Percentiles rank a stretch among this genome's conserved stretches.
Conservation (phyloP, 2,797 vertebrate genomes). For the Pangasius macronema region DNA sequence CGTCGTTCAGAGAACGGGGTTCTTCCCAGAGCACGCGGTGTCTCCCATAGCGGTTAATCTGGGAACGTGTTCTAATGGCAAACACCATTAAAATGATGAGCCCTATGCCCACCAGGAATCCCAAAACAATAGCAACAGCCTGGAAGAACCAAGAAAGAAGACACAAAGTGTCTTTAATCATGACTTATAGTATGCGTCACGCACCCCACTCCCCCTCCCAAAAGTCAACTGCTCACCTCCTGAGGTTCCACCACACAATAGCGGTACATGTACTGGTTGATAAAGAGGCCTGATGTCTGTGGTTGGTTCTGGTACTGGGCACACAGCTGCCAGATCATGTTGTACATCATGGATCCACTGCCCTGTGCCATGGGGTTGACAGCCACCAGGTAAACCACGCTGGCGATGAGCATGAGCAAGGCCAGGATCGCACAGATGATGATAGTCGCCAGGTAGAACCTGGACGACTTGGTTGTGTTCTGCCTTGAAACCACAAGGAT, state of each 20-base stretch:
- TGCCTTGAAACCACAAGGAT: slow-evolving; percentile 80
- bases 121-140: slow-evolving; percentile 87
- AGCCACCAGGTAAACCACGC: slow-evolving; percentile 86
- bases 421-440: slow-evolving; percentile 80
- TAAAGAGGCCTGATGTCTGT: slow-evolving; percentile 75
- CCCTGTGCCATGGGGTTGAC: slow-evolving; percentile 87
- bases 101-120: slow-evolving; percentile 80
- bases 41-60: slow-evolving; percentile 77
- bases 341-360: slow-evolving; percentile 81
- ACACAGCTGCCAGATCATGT: slow-evolving; percentile 80
- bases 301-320: slow-evolving; percentile 81
- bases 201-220: no score
- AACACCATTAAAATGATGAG: slow-evolving; percentile 88
- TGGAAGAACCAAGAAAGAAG: slow-evolving; percentile 55
- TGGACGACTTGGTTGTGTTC: slow-evolving; percentile 71
- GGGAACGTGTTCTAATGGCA: slow-evolving; percentile 80
- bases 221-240: slow-evolving; percentile 75
- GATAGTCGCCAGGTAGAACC: slow-evolving; percentile 81
- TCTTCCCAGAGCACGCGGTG: slow-evolving; percentile 86
- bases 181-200: neutral
- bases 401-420: slow-evolving; percentile 84
- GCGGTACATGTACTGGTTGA: slow-evolving; percentile 91
- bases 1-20: slow-evolving; percentile 66
- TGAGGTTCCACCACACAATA: slow-evolving; percentile 93
- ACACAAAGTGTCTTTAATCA: neutral